These are phyloP conservation scores for Drosophila paramelanica DNA, from an alignment of 2,888 invertebrate species.

Conservation along the genomic window DNA sequence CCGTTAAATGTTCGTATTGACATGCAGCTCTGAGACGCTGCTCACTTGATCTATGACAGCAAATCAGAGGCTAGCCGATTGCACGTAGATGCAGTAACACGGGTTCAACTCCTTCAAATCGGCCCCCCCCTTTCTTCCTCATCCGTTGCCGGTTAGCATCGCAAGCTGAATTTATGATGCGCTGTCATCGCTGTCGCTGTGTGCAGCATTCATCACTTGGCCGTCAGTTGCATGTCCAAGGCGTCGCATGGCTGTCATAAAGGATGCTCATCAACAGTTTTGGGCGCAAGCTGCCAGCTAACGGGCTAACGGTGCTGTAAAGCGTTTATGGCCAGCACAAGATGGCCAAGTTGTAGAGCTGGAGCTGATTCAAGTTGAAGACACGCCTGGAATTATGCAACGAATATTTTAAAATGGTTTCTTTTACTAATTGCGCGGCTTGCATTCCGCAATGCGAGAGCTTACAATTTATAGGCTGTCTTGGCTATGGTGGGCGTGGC, in stretches of 20 bases:
- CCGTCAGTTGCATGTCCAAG: constrained; percentile 69
- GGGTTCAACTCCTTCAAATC: constrained; percentile 7
- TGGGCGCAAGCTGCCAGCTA: constrained; percentile 30
- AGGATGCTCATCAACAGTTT: constrained; percentile 73
- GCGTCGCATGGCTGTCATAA: constrained; percentile 73
- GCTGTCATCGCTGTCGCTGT: constrained; percentile 49
- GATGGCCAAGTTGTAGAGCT: constrained; percentile 13
- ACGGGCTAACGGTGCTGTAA: constrained; percentile 48
- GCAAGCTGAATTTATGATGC: constrained; percentile 64
- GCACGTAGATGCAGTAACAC: constrained; percentile 44
- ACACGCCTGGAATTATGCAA: constrained; percentile 38
- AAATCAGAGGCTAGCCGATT: constrained; percentile 40
- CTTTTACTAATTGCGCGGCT: constrained; percentile 62
- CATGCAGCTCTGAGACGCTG: constrained; percentile 9
- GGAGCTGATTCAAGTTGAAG: constrained; percentile 8
- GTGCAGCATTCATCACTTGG: constrained; percentile 73
- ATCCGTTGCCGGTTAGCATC: constrained; percentile 18
- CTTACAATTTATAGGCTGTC: constrained; percentile 67
- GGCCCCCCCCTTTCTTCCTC: neutral
- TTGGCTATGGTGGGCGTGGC: constrained; percentile 61
- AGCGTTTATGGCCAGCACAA: constrained; percentile 40
- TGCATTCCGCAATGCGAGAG: constrained; percentile 6
- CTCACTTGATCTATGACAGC: constrained; percentile 16
- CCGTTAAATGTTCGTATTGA: constrained; percentile 12
- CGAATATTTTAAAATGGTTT: constrained; percentile 41